Conservation (phyloP, 2,113 vertebrate species). For the Miniopterus natalensis region DNA sequence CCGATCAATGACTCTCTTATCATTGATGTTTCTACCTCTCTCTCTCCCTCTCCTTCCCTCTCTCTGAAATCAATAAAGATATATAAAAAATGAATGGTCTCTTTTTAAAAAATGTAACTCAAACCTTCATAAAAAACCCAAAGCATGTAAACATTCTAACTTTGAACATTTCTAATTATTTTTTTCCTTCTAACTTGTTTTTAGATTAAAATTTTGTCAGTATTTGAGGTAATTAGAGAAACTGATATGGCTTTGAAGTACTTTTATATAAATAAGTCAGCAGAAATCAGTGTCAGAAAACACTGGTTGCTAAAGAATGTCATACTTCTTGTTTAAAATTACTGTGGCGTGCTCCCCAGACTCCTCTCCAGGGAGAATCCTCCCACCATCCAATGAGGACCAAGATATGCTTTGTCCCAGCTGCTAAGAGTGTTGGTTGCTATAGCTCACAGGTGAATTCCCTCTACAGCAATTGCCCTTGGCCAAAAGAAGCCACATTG, state of each 20-base stretch:
- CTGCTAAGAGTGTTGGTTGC: not conserved
- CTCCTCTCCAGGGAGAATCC: not conserved
- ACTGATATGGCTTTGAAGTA: not conserved
- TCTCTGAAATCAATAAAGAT: too few species aligned
- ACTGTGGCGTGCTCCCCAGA: not conserved
- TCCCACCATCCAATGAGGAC: not conserved
- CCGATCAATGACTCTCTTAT: too few species aligned
- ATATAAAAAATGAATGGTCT: not conserved
- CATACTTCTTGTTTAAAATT: not conserved
- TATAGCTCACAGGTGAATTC: not conserved
- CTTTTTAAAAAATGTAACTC: conserved; percentile 47
- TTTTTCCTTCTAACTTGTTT: not conserved
- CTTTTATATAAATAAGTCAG: not conserved
- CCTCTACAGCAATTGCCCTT: not conserved
- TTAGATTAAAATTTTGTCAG: conserved; percentile 56
- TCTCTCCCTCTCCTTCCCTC: too few species aligned
- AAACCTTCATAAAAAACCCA: conserved; percentile 1
- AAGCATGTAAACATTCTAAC: not conserved
- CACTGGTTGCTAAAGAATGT: not conserved
- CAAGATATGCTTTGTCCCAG: not conserved
- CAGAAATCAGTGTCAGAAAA: conserved; percentile 29
- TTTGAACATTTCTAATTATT: conserved; percentile 51
- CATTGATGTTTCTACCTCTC: too few species aligned
- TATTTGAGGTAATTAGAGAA: conserved; percentile 30
- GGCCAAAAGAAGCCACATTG: not conserved